Percentiles rank a stretch among this genome's conserved stretches.
These are phyloP conservation scores for Uloborus diversus DNA, from an alignment of 1,140 invertebrate genomes.

Conservation along the genomic window DNA sequence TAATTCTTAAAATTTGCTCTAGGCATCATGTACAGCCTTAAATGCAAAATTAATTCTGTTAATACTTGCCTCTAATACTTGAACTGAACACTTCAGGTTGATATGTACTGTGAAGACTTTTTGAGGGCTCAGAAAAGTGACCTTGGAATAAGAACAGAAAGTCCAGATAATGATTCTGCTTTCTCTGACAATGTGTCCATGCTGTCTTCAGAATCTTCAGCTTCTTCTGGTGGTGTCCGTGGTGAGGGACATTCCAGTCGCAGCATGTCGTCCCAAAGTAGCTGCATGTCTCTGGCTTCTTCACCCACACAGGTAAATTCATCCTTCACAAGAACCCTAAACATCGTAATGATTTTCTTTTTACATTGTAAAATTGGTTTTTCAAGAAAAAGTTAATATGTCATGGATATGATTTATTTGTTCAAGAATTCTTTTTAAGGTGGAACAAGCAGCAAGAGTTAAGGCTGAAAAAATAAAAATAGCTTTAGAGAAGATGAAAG, in stretches of 20 bases:
- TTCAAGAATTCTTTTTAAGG: neutral
- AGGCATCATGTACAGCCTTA: too few species aligned
- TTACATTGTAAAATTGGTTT: neutral
- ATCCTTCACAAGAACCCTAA: neutral
- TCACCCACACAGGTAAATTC: conserved; percentile 35
- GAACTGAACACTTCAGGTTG: conserved; percentile 13
- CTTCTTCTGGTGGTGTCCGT: conserved; percentile 74
- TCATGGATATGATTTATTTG: neutral
- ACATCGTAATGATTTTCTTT: neutral
- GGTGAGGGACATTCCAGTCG: conserved; percentile 37
- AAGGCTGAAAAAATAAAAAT: conserved; percentile 91
- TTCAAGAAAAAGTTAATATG: neutral
- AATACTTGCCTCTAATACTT: too few species aligned
- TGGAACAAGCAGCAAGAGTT: conserved; percentile 55
- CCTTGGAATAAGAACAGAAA: conserved; percentile 77
- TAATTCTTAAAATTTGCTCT: too few species aligned
- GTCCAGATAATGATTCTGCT: conserved; percentile 96
- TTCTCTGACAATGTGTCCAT: conserved; percentile 95
- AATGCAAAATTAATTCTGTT: too few species aligned
- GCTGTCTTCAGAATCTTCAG: conserved; percentile 88
- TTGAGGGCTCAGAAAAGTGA: conserved; percentile 54
- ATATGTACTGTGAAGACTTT: conserved; percentile 46
- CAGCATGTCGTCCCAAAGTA: conserved; percentile 49
- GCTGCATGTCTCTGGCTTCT: conserved; percentile 43
- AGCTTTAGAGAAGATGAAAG: conserved; percentile 95